Evolutionary conservation across 2,113 vertebrate species (phyloP).

Genomic region (Pangasianodon hypophthalmus): DNA sequence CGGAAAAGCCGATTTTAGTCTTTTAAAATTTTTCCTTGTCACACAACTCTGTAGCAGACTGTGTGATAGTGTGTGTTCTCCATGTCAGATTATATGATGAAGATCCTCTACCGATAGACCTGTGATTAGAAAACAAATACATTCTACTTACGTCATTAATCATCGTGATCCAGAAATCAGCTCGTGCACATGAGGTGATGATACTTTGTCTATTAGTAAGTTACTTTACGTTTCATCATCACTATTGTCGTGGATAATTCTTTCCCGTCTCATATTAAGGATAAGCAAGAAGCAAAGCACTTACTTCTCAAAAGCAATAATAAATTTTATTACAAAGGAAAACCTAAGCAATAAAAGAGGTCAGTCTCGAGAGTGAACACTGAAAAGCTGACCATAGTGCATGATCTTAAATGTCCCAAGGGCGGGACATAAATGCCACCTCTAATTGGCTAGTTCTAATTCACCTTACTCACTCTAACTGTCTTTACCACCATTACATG

Average conservation of each 20-base stretch:
- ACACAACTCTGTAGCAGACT: not conserved
- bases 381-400: not conserved
- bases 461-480: not conserved
- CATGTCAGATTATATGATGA: not conserved
- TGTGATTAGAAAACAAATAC: not conserved
- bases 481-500: not conserved
- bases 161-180: not conserved
- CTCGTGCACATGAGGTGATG: not conserved
- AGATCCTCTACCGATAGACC: not conserved
- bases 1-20: not conserved
- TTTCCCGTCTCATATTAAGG: too few relatives aligned
- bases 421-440: not conserved
- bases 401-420: not conserved
- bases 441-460: not conserved
- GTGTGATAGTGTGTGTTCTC: too few relatives aligned
- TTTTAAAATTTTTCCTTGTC: not conserved
- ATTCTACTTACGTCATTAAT: not conserved
- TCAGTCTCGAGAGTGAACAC: not conserved
- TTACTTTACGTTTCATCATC: not conserved
- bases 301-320: too few relatives aligned
- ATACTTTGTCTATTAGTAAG: not conserved
- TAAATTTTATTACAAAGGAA: not conserved
- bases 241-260: too few relatives aligned
- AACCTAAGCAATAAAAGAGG: not conserved
- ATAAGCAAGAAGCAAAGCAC: too few relatives aligned